Base-by-base conservation (phyloP, 2,888 invertebrate species). In the Apotomis capreana region DNA sequence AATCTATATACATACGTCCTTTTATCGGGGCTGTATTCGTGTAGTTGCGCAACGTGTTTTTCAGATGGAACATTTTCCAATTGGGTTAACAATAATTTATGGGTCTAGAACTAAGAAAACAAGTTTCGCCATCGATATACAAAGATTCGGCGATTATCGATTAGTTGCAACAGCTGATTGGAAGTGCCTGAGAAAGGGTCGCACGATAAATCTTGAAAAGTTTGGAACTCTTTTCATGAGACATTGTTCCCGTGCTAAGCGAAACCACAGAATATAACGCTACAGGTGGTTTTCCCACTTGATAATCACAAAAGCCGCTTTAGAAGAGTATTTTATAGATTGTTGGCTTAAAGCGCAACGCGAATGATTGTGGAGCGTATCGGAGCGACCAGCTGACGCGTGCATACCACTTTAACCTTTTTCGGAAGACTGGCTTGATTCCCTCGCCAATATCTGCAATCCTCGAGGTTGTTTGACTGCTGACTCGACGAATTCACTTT, bases 61-160 rank as follows among this genome's bases (percentile, higher is more conserved):
- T 68, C 68, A 63, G 68, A 70, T 67, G n/a, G 61, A 68, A 37
- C 62, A 59, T 68, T 68, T 72, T 68, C 72, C 63, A 68, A 72
- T 68, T 68, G 52, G 63, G 44, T 68, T 62, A 63, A 36, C 59
- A 68, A 59, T 59, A 52, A 72, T 59, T 68, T 72, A 72, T 46
- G 72, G 63, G 68, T 62, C 52, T 71, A 46, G 58, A 46, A 52
- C 54, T 72, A 46, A 63, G 62, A 58, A 62, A 68, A 58, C 15
- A 58, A 63, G 63, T 26, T 58, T 68, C 8, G 13, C 55, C n/a
- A 46, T 44, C 13, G 44, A 9, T 15, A 46, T 10, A n/a, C 58
- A 55, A 55, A 12, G 12, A 54, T 44, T 62, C 5, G 69, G 37
- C 52, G 49, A 57, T 62, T 70, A 36, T 44, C 40, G 58, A 70